Percentiles rank a stretch among this genome's conserved stretches.
Conservation (phyloP, 1,140 invertebrate genomes). For the Oncopeltus fasciatus region DNA sequence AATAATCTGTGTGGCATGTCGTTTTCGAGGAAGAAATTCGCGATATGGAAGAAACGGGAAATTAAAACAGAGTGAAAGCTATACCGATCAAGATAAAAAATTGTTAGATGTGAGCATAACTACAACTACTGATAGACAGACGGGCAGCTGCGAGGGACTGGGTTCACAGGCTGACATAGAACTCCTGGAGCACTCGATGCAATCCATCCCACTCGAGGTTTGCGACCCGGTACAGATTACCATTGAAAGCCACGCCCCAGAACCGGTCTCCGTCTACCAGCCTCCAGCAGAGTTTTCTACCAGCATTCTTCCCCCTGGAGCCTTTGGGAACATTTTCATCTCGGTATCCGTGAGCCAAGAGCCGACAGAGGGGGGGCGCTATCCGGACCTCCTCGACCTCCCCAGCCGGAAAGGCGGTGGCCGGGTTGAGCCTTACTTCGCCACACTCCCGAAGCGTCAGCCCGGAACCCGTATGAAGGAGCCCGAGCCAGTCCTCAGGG, state of each 20-base stretch:
- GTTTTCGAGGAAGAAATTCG: conserved; percentile 31
- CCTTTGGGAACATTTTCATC: conserved; percentile 58
- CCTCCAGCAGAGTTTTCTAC: conserved; percentile 49
- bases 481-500: conserved; percentile 14
- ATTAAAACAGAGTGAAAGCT: conserved; percentile 56
- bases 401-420: conserved; percentile 39
- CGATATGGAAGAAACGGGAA: conserved; percentile 42
- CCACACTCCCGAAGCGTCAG: conserved; percentile 33
- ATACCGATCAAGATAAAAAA: conserved; percentile 72
- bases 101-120: conserved; percentile 62
- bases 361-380: conserved; percentile 31
- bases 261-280: conserved; percentile 37
- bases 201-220: conserved; percentile 28
- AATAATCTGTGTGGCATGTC: conserved; percentile 40
- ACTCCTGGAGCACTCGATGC: conserved; percentile 28
- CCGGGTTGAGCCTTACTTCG: conserved; percentile 36
- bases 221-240: conserved; percentile 57
- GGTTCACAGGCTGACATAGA: conserved; percentile 37
- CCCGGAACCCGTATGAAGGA: conserved; percentile 21
- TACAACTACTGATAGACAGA: conserved; percentile 51
- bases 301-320: conserved; percentile 39
- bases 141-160: conserved; percentile 29
- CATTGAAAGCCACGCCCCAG: conserved; percentile 46
- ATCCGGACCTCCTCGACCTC: conserved; percentile 62
- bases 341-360: conserved; percentile 57